A percentile compares a stretch with the other conserved stretches of the same genome.
phyloP scores from a whole-genome alignment of 2,888 invertebrate species.

The Drosophila anceps region DNA sequence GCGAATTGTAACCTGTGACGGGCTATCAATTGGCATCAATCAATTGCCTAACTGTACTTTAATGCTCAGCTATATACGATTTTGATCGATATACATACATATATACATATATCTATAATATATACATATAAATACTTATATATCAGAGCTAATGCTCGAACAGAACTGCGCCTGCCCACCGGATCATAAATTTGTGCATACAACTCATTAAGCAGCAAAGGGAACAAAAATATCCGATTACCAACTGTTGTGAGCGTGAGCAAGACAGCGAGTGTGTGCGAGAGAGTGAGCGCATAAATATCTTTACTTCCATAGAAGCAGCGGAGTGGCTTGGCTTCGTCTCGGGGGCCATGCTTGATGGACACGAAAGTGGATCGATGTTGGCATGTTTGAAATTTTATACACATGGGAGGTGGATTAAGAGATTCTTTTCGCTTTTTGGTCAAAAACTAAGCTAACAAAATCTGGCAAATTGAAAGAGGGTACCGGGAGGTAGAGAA shows the following conservation, averaged over 20 bases:
- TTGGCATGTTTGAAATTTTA: constrained; percentile 80
- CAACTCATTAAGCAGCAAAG: constrained; percentile 81
- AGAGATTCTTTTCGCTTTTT: constrained; percentile 61
- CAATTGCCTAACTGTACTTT: constrained; percentile 58
- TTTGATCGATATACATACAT: constrained; percentile 11
- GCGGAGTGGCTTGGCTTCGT: constrained; percentile 11
- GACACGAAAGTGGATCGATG: constrained; percentile 77
- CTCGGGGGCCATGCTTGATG: constrained; percentile 62
- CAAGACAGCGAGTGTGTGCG: constrained; percentile 9
- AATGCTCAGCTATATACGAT: constrained; percentile 8
- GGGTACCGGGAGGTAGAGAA: neutral
- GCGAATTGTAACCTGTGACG: constrained; percentile 46
- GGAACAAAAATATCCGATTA: constrained; percentile 80
- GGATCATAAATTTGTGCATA: constrained; percentile 83
- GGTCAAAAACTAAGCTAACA: constrained; percentile 46
- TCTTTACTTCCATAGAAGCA: constrained; percentile 65
- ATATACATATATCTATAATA: neutral
- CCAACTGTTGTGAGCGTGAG: constrained; percentile 20
- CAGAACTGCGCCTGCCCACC: constrained; percentile 81
- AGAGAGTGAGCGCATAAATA: constrained; percentile 25
- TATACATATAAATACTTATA: constrained; percentile 1
- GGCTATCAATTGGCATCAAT: constrained; percentile 73
- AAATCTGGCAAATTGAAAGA: constrained; percentile 14
- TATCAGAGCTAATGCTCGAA: constrained; percentile 51
- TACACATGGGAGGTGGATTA: constrained; percentile 77